Base-by-base conservation (phyloP, 1,140 invertebrate species). In the Aethina tumida region DNA sequence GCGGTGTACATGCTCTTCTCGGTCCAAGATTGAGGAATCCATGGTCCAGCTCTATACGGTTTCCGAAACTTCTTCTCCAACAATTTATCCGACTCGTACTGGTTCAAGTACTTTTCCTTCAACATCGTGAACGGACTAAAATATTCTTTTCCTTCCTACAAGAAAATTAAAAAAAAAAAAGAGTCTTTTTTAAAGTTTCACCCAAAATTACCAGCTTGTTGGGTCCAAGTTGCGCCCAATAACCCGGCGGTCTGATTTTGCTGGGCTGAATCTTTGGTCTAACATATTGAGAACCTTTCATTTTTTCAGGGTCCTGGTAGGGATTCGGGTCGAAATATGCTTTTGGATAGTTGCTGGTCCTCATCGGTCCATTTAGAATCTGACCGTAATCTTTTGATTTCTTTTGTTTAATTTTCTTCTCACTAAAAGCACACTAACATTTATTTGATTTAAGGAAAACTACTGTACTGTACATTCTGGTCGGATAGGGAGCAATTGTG, bases 401-500 rank as follows among this genome's bases (percentile, higher is more conserved):
- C 4, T 42, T 15, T 52, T 59, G 56, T 49, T 19, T 59, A 59
- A 12, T 37, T 45, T 27, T 57, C 53, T 7, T 38, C 20, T 25
- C 55, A 57, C 28, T 5, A 45, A 38, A 10, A 21, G 4, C 6
- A 35, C 13, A 39, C 20, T 30, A 13, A 31, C 4, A 5, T 37
- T 32, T 30, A 37, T 2, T n/a, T 37, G 29, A 3, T 19, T 15
- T 31, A 14, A 29, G 15, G 10, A 36, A 20, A 33, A 32, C 12
- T 17, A 41, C 39, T 30, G 39, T n/a, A n/a, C n/a, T n/a, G n/a
- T 50, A 60, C 58, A 43, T 41, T 30, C 61, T 52, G 30, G 39
- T 35, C 3, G 60, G 60, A 48, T 60, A 63, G 34, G 52, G 54
- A 39, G 45, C 49, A 3, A 63, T 8, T 21, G 51, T 50, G 15